These are phyloP conservation scores for Aphrocallistes beatrix DNA, from an alignment of 37 sponge, comb jelly and placozoan genomes.

Conservation along the genomic window DNA sequence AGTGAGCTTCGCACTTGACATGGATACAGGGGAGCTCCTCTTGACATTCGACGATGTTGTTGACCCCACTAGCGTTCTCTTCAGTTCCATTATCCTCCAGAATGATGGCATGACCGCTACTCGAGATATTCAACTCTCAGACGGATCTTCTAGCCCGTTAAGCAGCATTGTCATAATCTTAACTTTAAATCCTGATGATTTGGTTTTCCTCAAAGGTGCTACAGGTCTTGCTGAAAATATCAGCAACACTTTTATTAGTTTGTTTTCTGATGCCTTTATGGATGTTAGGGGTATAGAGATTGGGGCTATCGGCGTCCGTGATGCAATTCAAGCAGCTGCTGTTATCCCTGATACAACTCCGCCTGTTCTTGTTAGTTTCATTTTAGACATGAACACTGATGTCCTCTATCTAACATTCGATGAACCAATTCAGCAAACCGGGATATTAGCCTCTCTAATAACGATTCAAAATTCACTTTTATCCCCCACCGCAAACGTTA, in stretches of 20 bases:
- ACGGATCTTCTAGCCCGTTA: constrained; percentile 25
- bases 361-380: constrained; percentile 42
- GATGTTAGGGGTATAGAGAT: constrained; percentile 26
- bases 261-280: constrained; percentile 59
- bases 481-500: constrained; percentile 4
- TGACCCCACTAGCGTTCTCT: constrained; percentile 28
- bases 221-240: constrained; percentile 28
- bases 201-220: constrained; percentile 45
- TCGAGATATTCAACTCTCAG: constrained; percentile 27
- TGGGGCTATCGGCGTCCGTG: constrained; percentile 28
- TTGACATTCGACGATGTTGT: constrained; percentile 75
- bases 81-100: constrained; percentile 25
- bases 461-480: constrained; percentile 47
- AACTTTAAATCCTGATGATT: constrained; percentile 30
- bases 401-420: constrained; percentile 43
- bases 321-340: constrained; percentile 27
- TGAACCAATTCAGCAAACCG: constrained; percentile 52
- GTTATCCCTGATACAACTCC: constrained; percentile 35
- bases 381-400: constrained; percentile 52
- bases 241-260: constrained; percentile 44
- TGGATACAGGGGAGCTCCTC: constrained; percentile 34
- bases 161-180: constrained; percentile 33
- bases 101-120: background rate
- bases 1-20: constrained; percentile 39
- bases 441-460: constrained; percentile 28